A percentile compares a stretch with the other conserved stretches of the same genome.
phyloP scores from a whole-genome alignment of 2,113 vertebrate genomes.

The Heloderma charlesbogerti region DNA sequence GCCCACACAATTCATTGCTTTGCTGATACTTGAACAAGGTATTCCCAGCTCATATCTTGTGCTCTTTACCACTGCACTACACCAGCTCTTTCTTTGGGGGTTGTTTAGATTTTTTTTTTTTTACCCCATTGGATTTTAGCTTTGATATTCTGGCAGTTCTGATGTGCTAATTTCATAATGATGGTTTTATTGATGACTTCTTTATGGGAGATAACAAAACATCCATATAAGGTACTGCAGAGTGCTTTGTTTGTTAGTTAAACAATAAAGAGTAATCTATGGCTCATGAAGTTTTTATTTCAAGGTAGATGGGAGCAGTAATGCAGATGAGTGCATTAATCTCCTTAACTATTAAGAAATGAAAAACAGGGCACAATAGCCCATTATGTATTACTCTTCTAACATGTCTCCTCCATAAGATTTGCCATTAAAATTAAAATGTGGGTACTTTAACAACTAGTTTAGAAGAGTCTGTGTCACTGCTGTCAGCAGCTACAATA shows the following conservation, averaged over 20 bases:
- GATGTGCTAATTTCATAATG: slow-evolving; percentile 60
- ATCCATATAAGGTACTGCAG: slow-evolving; percentile 42
- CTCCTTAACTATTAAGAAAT: slow-evolving; percentile 76
- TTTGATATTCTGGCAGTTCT: slow-evolving; percentile 50
- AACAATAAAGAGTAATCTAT: slow-evolving; percentile 40
- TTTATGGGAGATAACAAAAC: slow-evolving; percentile 53
- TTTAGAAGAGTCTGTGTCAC: slow-evolving; percentile 68
- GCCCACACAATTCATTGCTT: background rate
- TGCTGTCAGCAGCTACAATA: slow-evolving; percentile 37
- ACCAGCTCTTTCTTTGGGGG: slow-evolving; percentile 49
- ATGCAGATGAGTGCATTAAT: slow-evolving; percentile 74
- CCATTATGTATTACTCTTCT: slow-evolving; percentile 73
- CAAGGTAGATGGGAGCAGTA: slow-evolving; percentile 61
- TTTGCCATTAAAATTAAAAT: slow-evolving; percentile 73
- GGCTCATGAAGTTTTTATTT: slow-evolving; percentile 57
- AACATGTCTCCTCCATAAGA: slow-evolving; percentile 62
- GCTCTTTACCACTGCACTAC: background rate
- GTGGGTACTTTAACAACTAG: slow-evolving; percentile 57
- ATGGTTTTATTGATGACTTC: slow-evolving; percentile 63
- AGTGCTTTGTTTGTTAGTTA: slow-evolving; percentile 28
- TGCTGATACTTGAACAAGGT: background rate
- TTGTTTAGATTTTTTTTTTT: slow-evolving; percentile 44
- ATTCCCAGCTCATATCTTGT: background rate
- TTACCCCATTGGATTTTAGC: background rate
- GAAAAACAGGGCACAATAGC: slow-evolving; percentile 71